phyloP scores from a whole-genome alignment of 2,113 vertebrate genomes.

The Symphodus melops region DNA sequence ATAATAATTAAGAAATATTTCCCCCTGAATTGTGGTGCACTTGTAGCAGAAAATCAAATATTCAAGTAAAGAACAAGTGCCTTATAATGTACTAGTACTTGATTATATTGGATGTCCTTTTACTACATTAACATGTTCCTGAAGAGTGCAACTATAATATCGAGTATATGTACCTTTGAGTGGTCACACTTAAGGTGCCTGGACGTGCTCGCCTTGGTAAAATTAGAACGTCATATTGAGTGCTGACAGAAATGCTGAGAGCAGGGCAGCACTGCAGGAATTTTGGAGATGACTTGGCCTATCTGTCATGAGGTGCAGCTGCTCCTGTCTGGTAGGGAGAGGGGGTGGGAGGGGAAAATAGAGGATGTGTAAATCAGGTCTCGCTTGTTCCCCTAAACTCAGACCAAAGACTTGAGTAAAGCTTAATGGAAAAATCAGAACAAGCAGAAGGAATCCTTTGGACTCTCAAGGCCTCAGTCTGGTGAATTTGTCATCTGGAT shows the following conservation, averaged over 20 bases:
- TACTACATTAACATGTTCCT: neutral
- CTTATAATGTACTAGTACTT: neutral
- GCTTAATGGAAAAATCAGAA: constrained; percentile 72
- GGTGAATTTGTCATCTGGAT: constrained; percentile 37
- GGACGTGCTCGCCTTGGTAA: constrained; percentile 66
- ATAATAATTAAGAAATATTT: neutral
- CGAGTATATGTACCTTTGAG: neutral
- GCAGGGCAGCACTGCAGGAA: constrained; percentile 73
- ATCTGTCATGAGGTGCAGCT: constrained; percentile 80
- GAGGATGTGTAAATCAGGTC: constrained; percentile 70
- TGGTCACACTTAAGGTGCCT: neutral
- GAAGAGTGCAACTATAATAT: neutral
- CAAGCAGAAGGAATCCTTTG: constrained; percentile 49
- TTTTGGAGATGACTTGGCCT: constrained; percentile 77
- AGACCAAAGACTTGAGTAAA: constrained; percentile 44
- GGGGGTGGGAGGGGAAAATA: neutral
- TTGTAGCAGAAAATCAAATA: neutral
- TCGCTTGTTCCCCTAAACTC: constrained; percentile 44
- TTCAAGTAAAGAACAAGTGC: too few species aligned
- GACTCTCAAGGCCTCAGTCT: constrained; percentile 45
- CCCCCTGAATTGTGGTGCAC: neutral
- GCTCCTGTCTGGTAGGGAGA: constrained; percentile 78
- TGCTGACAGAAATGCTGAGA: constrained; percentile 85
- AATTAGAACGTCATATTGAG: constrained; percentile 85
- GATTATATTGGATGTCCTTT: neutral